Conservation (phyloP, 1,140 invertebrate genomes). For the Procambarus virginalis region DNA sequence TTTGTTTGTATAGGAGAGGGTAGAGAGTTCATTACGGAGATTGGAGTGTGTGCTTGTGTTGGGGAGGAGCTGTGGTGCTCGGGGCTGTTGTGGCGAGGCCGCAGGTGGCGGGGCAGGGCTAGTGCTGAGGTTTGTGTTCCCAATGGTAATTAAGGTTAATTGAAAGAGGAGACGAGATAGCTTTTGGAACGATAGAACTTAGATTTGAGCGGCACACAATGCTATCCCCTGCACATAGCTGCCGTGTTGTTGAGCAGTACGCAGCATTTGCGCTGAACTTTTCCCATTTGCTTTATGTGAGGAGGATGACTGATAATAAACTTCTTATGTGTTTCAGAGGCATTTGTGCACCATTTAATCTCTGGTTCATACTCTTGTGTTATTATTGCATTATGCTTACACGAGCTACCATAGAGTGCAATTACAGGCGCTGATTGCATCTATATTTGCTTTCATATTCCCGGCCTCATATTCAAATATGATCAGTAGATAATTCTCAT, state of each 20-base stretch:
- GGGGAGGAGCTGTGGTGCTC: no score
- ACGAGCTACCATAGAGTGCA: no score
- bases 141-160: neutral
- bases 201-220: neutral
- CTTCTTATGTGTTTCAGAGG: no score
- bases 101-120: neutral
- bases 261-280: neutral
- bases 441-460: no score
- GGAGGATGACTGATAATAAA: neutral
- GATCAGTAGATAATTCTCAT: no score
- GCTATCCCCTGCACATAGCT: neutral
- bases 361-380: neutral
- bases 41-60: neutral
- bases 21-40: neutral
- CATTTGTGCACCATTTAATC: neutral
- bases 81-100: neutral
- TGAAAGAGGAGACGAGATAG: neutral
- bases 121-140: neutral
- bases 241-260: neutral
- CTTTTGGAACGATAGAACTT: neutral
- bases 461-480: no score
- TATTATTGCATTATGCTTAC: no score
- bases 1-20: neutral
- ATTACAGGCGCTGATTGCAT: no score
- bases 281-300: neutral